Conservation (phyloP, 2,888 invertebrate genomes). For the Neelides folsomi region DNA sequence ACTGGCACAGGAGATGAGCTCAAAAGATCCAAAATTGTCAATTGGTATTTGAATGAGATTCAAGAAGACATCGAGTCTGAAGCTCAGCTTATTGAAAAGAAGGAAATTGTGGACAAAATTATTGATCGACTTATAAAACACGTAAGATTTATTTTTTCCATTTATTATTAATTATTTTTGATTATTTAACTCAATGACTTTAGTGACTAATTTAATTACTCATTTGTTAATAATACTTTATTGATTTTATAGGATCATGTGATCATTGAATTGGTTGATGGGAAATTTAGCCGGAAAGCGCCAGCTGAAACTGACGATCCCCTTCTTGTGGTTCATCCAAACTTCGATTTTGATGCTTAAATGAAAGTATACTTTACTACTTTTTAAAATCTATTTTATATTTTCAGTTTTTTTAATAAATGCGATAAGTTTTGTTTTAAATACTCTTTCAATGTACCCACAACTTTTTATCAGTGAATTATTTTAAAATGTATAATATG, state of each 20-base stretch:
- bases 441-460: too few relatives aligned
- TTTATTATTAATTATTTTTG: conserved; percentile 5
- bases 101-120: conserved; percentile 81
- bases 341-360: conserved; percentile 65
- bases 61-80: conserved; percentile 79
- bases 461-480: too few relatives aligned
- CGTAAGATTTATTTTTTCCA: conserved; percentile 43
- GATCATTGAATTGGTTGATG: conserved; percentile 58
- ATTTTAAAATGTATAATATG: too few relatives aligned
- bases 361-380: too few relatives aligned
- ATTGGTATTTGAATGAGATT: conserved; percentile 85
- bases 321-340: conserved; percentile 85
- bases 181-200: background rate
- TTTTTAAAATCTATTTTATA: too few relatives aligned
- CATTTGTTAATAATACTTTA: conserved; percentile 13
- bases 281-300: conserved; percentile 42
- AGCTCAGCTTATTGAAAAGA: conserved; percentile 74
- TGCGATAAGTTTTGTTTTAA: too few relatives aligned
- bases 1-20: conserved; percentile 37
- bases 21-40: conserved; percentile 65
- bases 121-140: conserved; percentile 78
- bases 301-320: conserved; percentile 60
- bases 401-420: too few relatives aligned
- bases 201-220: background rate
- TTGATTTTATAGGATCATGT: conserved; percentile 58